Evolutionary conservation across 2,888 invertebrate species (phyloP), one percentile per base, ranked within the genome.

Genomic region (Acanthopleura granulata): DNA sequence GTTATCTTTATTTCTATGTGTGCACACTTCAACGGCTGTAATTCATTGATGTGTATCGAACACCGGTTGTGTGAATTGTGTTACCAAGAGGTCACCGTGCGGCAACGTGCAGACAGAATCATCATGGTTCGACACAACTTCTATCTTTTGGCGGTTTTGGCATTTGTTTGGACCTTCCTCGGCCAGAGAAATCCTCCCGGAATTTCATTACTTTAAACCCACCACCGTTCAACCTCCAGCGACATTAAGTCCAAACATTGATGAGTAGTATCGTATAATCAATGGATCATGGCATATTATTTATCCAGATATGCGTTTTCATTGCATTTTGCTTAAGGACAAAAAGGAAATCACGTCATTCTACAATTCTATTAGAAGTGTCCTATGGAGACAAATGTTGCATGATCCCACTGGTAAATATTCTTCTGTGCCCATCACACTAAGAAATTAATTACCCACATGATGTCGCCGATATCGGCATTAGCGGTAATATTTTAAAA

Each of bases 341-440:
- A 22, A 14, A 14, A 12, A 15, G 25, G 25, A 62, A 62, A 22
- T 62, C 62, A n/a, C 62, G 22, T 62, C 62, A 62, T 22, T 62
- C 62, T 62, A 62, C 62, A n/a, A 62, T 62, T 62, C 62, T 62
- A 14, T n/a, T 62, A 22, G 62, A 62, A 62, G 22, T 62, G 11
- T 18, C 62, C 22, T 62, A 14, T 51, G 51, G 51, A 18, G 51
- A 51, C 51, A 51, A 18, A 15, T 51, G 51, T 51, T 51, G 51
- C 51, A 51, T 51, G 51, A 18, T 51, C 51, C 51, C 51, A 14
- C 51, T 51, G 14, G 51, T 51, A 14, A 51, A 51, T 18, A 51
- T 51, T 51, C 51, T 18, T 18, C 18, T 51, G 18, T 51, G 51
- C 18, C 18, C n/a, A n/a, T n/a, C n/a, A n/a, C n/a, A n/a, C n/a